phyloP scores from a whole-genome alignment of 2,797 vertebrate genomes.

The Galago senegalensis region DNA sequence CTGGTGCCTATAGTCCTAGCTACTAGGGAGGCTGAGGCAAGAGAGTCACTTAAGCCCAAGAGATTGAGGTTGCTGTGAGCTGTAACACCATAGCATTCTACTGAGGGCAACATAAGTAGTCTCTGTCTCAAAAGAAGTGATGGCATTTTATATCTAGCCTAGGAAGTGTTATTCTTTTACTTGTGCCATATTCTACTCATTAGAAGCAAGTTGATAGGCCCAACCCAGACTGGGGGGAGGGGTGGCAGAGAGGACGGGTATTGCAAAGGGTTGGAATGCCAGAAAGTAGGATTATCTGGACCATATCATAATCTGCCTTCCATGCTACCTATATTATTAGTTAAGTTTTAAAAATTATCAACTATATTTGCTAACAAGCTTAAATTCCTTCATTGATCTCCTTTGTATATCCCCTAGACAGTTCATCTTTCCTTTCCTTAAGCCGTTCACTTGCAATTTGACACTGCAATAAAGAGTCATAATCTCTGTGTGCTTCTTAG shows the following conservation, averaged over 20 bases:
- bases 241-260: no score
- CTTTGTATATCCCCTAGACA: not conserved
- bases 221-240: not conserved
- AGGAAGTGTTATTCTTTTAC: not conserved
- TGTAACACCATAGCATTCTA: no score
- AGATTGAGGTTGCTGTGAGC: no score
- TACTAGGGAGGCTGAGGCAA: no score
- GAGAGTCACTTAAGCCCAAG: no score
- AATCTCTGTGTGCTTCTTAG: not conserved
- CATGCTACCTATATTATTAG: not conserved
- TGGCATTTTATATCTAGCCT: not conserved
- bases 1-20: no score
- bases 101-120: no score
- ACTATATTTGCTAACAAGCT: not conserved
- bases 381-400: not conserved
- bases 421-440: not conserved
- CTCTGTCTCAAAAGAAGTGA: not conserved
- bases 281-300: not conserved
- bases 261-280: not conserved
- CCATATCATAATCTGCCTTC: not conserved
- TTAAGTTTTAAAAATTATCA: not conserved
- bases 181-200: not conserved
- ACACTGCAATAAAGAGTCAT: not conserved
- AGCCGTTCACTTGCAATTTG: not conserved
- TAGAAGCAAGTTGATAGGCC: not conserved